These are phyloP conservation scores for Acanthurus leucopareius DNA, from an alignment of 2,797 vertebrate genomes.

Conservation along the genomic window DNA sequence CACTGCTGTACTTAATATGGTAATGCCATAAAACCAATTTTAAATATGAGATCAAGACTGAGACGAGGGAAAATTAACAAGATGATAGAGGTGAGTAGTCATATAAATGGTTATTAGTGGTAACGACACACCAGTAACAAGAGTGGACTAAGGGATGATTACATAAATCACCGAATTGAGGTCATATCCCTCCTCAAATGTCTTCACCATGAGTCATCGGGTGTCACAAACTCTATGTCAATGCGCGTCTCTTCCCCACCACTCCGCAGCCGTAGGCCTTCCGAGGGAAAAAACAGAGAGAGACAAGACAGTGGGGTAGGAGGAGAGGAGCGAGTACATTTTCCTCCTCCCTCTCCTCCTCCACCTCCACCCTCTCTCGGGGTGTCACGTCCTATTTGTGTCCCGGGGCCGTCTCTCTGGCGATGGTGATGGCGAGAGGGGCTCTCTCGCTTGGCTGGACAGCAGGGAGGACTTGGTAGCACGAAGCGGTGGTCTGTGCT, in stretches of 20 bases:
- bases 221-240: constrained; percentile 77
- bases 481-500: constrained; percentile 64
- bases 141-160: constrained; percentile 56
- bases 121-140: constrained; percentile 30
- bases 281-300: constrained; percentile 43
- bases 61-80: not conserved
- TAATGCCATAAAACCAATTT: constrained; percentile 7
- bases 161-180: constrained; percentile 76
- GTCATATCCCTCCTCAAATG: constrained; percentile 75
- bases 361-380: constrained; percentile 74
- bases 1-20: not conserved
- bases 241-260: constrained; percentile 60
- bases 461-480: constrained; percentile 72
- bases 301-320: constrained; percentile 62
- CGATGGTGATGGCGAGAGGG: constrained; percentile 65
- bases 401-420: constrained; percentile 75
- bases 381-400: constrained; percentile 84
- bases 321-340: constrained; percentile 60
- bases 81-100: not conserved
- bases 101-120: constrained; percentile 1
- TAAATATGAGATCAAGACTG: not conserved
- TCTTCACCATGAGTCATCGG: constrained; percentile 77
- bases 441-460: constrained; percentile 80
- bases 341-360: constrained; percentile 23
- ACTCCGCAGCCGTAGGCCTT: constrained; percentile 68